Percentiles rank a stretch among this genome's conserved stretches.
Conservation (phyloP, 2,797 vertebrate genomes). For the Pipistrellus pygmaeus region DNA sequence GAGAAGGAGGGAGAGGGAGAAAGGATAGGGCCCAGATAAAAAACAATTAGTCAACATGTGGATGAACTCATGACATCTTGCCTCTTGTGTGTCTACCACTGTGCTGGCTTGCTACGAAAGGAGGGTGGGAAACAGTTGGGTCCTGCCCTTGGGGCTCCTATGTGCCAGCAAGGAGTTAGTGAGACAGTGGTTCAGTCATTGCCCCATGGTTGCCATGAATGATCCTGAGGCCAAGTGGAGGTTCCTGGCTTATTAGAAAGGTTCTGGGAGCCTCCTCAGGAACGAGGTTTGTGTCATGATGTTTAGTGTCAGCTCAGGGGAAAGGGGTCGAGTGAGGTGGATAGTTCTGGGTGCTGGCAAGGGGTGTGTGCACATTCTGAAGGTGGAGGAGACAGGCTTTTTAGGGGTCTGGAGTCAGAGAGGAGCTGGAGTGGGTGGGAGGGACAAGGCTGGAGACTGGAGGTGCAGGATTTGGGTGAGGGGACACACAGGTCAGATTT, state of each 20-base stretch:
- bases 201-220: not conserved
- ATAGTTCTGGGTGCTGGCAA: not conserved
- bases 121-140: not conserved
- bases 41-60: not conserved
- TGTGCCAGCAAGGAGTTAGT: not conserved
- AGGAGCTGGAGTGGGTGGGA: not conserved
- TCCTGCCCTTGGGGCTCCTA: not conserved
- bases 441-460: not conserved
- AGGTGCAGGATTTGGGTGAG: not conserved
- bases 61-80: not conserved
- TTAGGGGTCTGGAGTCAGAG: not conserved
- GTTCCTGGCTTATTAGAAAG: not conserved
- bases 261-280: not conserved
- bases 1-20: not conserved
- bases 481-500: not conserved
- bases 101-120: not conserved
- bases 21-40: not conserved
- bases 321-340: not conserved
- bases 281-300: not conserved
- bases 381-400: not conserved
- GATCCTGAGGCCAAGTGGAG: not conserved
- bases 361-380: not conserved
- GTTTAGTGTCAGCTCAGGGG: not conserved
- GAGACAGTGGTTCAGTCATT: not conserved
- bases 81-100: not conserved